These are phyloP conservation scores for Chymomyza fuscimana DNA, from an alignment of 2,888 invertebrate species.

Conservation along the genomic window DNA sequence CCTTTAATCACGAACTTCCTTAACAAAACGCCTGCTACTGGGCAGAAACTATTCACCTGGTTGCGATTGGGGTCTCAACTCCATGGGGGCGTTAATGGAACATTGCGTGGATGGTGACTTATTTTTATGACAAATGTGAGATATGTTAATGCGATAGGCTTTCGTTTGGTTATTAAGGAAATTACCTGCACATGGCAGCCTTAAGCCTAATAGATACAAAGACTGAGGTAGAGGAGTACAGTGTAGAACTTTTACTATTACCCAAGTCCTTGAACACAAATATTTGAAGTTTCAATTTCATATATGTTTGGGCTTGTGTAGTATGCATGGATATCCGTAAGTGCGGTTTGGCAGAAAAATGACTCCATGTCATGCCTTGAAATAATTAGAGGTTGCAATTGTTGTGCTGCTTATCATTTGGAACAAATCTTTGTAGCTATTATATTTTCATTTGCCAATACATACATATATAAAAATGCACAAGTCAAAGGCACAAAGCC, in stretches of 20 bases:
- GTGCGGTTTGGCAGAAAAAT: slow-evolving; percentile 53
- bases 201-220: neutral
- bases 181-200: slow-evolving; percentile 53
- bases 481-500: slow-evolving; percentile 13
- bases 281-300: slow-evolving; percentile 74
- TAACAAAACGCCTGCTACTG: slow-evolving; percentile 62
- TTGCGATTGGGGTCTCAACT: slow-evolving; percentile 47
- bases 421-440: slow-evolving; percentile 62
- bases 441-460: slow-evolving; percentile 23
- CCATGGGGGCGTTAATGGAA: slow-evolving; percentile 35
- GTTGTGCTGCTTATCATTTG: slow-evolving; percentile 54
- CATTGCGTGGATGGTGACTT: slow-evolving; percentile 48
- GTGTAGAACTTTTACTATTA: neutral
- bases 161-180: slow-evolving; percentile 67
- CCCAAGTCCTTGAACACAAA: slow-evolving; percentile 52
- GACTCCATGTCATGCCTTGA: slow-evolving; percentile 78
- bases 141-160: slow-evolving; percentile 71
- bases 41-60: slow-evolving; percentile 43
- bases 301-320: slow-evolving; percentile 14
- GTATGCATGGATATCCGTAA: slow-evolving; percentile 17
- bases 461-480: slow-evolving; percentile 15
- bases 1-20: slow-evolving; percentile 53
- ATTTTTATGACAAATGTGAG: slow-evolving; percentile 70
- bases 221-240: neutral
- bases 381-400: slow-evolving; percentile 73